Conservation (phyloP, 2,113 vertebrate species). For the Lipotes vexillifer region DNA sequence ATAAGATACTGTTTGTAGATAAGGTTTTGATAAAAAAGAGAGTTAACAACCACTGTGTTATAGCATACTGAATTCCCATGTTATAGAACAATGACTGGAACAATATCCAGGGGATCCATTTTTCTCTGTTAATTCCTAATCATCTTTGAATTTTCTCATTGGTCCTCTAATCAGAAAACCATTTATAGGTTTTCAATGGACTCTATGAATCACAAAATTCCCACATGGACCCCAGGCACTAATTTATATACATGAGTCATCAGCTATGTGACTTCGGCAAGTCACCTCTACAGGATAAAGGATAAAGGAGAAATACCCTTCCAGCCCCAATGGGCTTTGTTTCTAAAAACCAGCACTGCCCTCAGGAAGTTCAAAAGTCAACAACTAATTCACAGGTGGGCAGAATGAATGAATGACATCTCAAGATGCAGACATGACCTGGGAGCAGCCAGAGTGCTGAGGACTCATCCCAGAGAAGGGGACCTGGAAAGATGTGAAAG, state of each 20-base stretch:
- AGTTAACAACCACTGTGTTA: background rate
- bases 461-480: background rate
- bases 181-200: background rate
- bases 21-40: background rate
- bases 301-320: background rate
- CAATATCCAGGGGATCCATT: background rate
- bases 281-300: background rate
- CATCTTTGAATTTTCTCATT: background rate
- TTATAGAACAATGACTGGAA: background rate
- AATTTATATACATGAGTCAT: background rate
- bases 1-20: background rate
- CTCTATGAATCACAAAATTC: background rate
- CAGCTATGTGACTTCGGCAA: background rate
- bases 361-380: background rate
- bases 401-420: background rate
- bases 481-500: background rate
- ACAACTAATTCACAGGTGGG: background rate
- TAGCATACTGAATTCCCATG: background rate
- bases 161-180: background rate
- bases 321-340: background rate
- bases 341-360: background rate
- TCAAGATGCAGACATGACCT: background rate
- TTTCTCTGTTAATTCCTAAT: background rate
- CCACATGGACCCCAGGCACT: background rate
- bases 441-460: background rate